Percentiles rank a stretch among this genome's conserved stretches.
Evolutionary conservation across 2,888 invertebrate genomes (phyloP).

Genomic region (Pycnomerus fuliginosus): DNA sequence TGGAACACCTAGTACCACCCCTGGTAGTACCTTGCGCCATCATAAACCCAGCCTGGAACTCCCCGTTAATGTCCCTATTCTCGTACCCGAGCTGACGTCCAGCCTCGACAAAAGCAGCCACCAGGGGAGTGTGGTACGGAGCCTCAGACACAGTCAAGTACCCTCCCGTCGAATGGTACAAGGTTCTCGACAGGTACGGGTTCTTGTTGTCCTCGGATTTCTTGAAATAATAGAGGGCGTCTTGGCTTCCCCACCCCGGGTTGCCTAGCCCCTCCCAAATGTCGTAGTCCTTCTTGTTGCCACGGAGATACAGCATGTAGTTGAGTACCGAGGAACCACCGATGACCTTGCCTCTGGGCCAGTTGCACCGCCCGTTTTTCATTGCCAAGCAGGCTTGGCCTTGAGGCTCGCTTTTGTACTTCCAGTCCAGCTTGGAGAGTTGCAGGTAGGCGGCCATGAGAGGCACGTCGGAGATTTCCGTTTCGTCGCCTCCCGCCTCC

Average conservation of each 20-base stretch:
- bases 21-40: slow-evolving; percentile 80
- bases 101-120: slow-evolving; percentile 78
- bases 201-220: slow-evolving; percentile 91
- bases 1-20: slow-evolving; percentile 82
- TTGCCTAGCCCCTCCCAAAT: slow-evolving; percentile 85
- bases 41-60: slow-evolving; percentile 85
- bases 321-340: slow-evolving; percentile 89
- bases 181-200: slow-evolving; percentile 76
- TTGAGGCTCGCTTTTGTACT: slow-evolving; percentile 89
- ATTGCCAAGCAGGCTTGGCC: slow-evolving; percentile 71
- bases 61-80: slow-evolving; percentile 85
- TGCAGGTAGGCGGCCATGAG: slow-evolving; percentile 85
- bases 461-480: slow-evolving; percentile 87
- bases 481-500: slow-evolving; percentile 89
- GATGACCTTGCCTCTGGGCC: slow-evolving; percentile 89
- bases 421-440: slow-evolving; percentile 86
- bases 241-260: slow-evolving; percentile 82
- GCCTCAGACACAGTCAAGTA: slow-evolving; percentile 84
- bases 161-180: slow-evolving; percentile 78
- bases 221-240: slow-evolving; percentile 81
- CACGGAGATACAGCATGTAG: slow-evolving; percentile 88
- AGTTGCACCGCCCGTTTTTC: slow-evolving; percentile 82
- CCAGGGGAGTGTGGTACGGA: slow-evolving; percentile 80
- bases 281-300: slow-evolving; percentile 88
- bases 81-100: slow-evolving; percentile 71